Evolutionary conservation across 2,888 invertebrate genomes (phyloP), one percentile per base, ranked within the genome.

Genomic region (Clusia tigrina): DNA sequence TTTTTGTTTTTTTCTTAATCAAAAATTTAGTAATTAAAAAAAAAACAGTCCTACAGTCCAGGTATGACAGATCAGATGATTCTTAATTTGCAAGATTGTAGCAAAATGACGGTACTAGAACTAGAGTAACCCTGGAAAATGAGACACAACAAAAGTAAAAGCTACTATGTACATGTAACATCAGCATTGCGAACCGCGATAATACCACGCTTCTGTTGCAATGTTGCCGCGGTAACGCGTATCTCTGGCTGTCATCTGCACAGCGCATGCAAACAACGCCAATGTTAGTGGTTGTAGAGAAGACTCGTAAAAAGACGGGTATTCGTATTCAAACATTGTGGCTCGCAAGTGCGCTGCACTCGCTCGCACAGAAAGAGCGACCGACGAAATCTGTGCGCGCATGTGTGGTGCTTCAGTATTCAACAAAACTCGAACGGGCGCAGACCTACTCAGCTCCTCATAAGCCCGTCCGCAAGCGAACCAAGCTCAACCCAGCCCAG

Each of bases 381-480:
- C 32, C 32, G 12, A 32, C 9, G 42, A 42, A 42, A 42, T 42
- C 63, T 58, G 58, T 51, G 62, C 58, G 73, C 73, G 71, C 69
- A 69, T 66, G 69, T 32, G n/a, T n/a, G n/a, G n/a, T 54, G 51
- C 66, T 69, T 72, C 66, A 74, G 74, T 74, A 62, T 65, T 63
- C 65, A 69, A 67, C 68, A 67, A 71, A 71, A 67, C 74, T 71
- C 73, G 70, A 71, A 68, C 69, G 72, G 67, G 73, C 66, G 68
- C 69, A 71, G 71, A 74, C 53, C 64, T 55, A 62, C 17, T 54
- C 38, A n/a, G n/a, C 23, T 22, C 18, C 20, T 3, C 51, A 5
- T 48, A n/a, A n/a, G 48, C 18, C 48, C 48, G 48, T 48, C 17
- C 15, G 17, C 2, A 1, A 3, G 52, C 15, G 22, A 22, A 10